Conservation (phyloP, 2,888 invertebrate species). For the Cenopis cana region DNA sequence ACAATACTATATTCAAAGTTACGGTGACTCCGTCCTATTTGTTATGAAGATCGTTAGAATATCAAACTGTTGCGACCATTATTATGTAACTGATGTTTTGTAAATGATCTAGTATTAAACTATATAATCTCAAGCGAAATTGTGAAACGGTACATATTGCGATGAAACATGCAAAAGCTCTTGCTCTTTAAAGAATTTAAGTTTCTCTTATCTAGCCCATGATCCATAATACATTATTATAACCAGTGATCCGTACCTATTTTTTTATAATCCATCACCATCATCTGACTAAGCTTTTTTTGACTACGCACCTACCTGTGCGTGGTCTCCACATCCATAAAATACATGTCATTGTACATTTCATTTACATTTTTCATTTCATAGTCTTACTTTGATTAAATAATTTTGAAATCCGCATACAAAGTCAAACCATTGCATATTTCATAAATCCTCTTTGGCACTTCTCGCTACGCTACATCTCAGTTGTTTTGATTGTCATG, state of each 20-base stretch:
- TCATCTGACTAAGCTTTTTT: too few relatives aligned
- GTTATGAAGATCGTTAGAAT: conserved; percentile 5
- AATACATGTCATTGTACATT: too few relatives aligned
- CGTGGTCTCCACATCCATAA: too few relatives aligned
- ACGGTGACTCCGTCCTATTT: background rate
- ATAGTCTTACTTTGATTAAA: too few relatives aligned
- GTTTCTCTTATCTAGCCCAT: background rate
- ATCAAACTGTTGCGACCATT: conserved; percentile 10
- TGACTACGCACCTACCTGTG: too few relatives aligned
- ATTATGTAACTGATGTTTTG: conserved; percentile 12
- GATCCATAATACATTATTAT: too few relatives aligned
- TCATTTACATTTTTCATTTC: too few relatives aligned
- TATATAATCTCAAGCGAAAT: background rate
- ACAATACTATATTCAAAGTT: background rate
- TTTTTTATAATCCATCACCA: too few relatives aligned
- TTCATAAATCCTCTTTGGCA: background rate
- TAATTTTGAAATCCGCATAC: background rate
- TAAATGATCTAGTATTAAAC: conserved; percentile 9
- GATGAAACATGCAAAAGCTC: background rate
- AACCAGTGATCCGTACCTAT: too few relatives aligned
- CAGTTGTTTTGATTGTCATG: background rate
- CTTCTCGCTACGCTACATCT: background rate
- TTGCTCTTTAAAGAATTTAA: background rate
- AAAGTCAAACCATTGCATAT: background rate
- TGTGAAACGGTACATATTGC: background rate